phyloP scores from a whole-genome alignment of 92 coral and sea anemone species.

The Porites cylindrica region DNA sequence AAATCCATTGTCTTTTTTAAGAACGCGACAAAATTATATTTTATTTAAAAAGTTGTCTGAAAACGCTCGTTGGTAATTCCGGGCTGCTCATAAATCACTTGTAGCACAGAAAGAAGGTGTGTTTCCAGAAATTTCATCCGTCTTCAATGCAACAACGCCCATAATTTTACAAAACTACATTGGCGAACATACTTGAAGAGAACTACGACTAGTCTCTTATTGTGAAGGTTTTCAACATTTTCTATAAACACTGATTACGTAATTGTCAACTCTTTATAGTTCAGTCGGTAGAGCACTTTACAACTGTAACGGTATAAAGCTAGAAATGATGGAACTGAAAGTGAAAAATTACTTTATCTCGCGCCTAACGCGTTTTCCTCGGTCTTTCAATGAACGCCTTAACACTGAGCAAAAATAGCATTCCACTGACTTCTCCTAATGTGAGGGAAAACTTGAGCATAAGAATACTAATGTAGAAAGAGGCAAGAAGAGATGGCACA shows the following conservation, averaged over 20 bases:
- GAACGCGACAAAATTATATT: constrained; percentile 18
- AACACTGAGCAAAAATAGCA: no score
- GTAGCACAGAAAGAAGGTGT: neutral
- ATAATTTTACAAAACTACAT: no score
- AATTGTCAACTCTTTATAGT: neutral
- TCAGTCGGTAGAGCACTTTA: neutral
- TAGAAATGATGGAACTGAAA: no score
- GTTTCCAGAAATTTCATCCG: neutral
- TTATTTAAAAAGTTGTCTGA: constrained; percentile 37
- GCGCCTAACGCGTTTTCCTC: no score
- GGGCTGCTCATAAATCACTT: neutral
- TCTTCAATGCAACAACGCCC: neutral
- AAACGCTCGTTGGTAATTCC: neutral
- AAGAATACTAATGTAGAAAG: no score
- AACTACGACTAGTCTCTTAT: neutral
- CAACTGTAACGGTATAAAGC: no score
- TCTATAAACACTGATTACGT: neutral
- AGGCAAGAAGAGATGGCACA: no score
- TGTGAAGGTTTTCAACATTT: neutral
- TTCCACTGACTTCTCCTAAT: no score
- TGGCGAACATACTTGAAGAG: neutral
- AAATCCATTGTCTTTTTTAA: neutral
- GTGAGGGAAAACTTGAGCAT: no score
- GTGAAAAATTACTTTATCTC: no score
- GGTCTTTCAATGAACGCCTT: no score